A percentile compares a stretch with the other conserved stretches of the same genome.
Evolutionary conservation across 2,888 invertebrate species (phyloP).

Genomic region (Acrobasis suavella): DNA sequence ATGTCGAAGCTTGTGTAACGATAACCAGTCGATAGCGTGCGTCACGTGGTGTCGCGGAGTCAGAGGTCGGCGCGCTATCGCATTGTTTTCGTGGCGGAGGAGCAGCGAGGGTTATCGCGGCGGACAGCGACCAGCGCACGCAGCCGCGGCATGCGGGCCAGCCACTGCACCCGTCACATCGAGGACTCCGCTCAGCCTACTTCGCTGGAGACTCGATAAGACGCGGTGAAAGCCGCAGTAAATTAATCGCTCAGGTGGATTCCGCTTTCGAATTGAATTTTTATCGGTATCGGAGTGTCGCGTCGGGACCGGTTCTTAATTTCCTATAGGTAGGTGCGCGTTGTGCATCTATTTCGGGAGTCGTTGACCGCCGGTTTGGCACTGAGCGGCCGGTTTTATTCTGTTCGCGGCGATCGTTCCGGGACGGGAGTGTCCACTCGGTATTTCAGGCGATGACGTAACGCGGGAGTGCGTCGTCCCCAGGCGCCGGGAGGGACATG

Average conservation of each 20-base stretch:
- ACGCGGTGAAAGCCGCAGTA: constrained; percentile 68
- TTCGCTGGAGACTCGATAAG: constrained; percentile 40
- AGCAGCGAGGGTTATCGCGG: constrained; percentile 20
- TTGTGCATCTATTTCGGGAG: constrained; percentile 79
- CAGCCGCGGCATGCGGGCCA: constrained; percentile 27
- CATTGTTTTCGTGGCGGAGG: constrained; percentile 38
- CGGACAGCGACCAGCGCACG: constrained; percentile 36
- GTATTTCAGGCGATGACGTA: constrained; percentile 67
- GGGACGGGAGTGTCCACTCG: constrained; percentile 41
- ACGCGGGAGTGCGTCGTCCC: constrained; percentile 51
- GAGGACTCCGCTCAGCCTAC: constrained; percentile 34
- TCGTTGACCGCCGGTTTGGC: constrained; percentile 78
- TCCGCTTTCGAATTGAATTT: constrained; percentile 77
- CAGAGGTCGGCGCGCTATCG: constrained; percentile 40
- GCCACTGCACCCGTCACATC: constrained; percentile 11
- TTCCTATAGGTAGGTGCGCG: constrained; percentile 70
- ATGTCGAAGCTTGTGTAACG: constrained; percentile 28
- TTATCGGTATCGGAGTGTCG: constrained; percentile 62
- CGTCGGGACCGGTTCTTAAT: constrained; percentile 72
- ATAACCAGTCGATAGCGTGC: constrained; percentile 12
- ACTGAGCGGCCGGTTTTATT: constrained; percentile 58
- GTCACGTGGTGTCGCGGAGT: constrained; percentile 30
- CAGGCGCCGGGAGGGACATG: constrained; percentile 53
- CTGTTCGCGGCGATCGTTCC: constrained; percentile 51
- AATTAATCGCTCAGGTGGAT: constrained; percentile 73